Evolutionary conservation across 2,113 vertebrate genomes (phyloP), one percentile per base, ranked within the genome.

Genomic region (Dendropsophus ebraccatus): DNA sequence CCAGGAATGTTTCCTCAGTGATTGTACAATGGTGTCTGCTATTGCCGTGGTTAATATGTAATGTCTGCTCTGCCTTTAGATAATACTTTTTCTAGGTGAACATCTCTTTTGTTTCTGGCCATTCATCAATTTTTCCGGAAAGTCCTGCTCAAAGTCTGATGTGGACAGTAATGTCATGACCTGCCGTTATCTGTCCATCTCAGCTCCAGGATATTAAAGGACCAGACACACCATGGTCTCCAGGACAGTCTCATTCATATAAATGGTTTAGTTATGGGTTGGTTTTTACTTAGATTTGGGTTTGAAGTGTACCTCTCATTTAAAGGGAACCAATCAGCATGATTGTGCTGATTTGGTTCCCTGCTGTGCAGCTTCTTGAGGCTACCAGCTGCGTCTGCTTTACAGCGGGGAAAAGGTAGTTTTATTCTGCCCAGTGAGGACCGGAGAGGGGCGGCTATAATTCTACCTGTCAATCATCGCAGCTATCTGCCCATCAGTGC

Each of bases 111-210:
- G 60, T 82, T n/a, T 82, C 67, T 72, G 82, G 69, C 52, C 23
- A 60, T 74, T 11, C 32, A 28, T 37, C 67, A 11, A 12, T 28
- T 23, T 41, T 23, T 75, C 25, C 14, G 41, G 47, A 83, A 60
- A 84, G 69, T 11, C 12, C 52, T 30, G 82, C 32, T 25, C 82
- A 84, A 84, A 84, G 70, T 84, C 82, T 75, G 10, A 75, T 75
- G 14, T 84, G 0, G 35, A 75, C 35, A 7, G 69, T 16, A 11
- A 58, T 79, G 54, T 60, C 67, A 21, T 45, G 16, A 45, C 77
- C 77, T 45, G 21, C 52, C 41, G 9, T 78, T 21, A 28, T 41
- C 32, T 41, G 45, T 0, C 69, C 37, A 45, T 35, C 37, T 60
- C 78, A 19, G 60, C 32, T 30, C 28, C 35, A 81, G 35, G 50